Evolutionary conservation across 1,140 invertebrate species (phyloP), one percentile per base, ranked within the genome.

Genomic region (Sitobion miscanthi): DNA sequence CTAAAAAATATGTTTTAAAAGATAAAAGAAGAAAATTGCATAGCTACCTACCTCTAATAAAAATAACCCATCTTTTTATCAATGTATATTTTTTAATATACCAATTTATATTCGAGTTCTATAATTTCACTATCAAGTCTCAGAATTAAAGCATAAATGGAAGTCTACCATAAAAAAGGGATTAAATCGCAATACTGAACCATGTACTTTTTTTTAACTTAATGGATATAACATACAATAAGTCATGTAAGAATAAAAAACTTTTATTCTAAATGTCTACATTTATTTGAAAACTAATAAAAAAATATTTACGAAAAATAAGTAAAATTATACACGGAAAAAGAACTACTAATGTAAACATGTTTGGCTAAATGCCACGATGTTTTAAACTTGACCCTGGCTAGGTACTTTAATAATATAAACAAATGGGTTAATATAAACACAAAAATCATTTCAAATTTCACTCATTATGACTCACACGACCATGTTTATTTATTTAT

Each of bases 331-430:
- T 42, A 38, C 21, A 21, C 82, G 35, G 38, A 42, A 85, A 35
- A 25, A 85, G 8, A 85, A 85, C 11, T 25, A 85, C 62, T 14
- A n/a, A n/a, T 77, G 14, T n/a, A 6, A 77, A 77, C 30, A 77
- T 77, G n/a, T 77, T 77, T 77, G 62, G 62, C 62, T n/a, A 77
- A n/a, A 35, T n/a, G 30, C 62, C 62, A 77, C 14, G 30, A 62
- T 69, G 14, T 35, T 77, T 77, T 77, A 77, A 77, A 77, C 62
- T 77, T 77, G 62, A 77, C 62, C 62, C 62, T 77, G 62, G 62
- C 30, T 77, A n/a, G n/a, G 62, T 69, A n/a, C 62, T 77, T 77
- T 77, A 77, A 77, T 77, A 77, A 77, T 77, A 77, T 77, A 77
- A 77, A 77, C 62, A 77, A 77, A 77, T 77, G 62, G 14, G n/a